These are phyloP conservation scores for Pyrrhia umbra DNA, from an alignment of 2,888 invertebrate species.

Conservation along the genomic window DNA sequence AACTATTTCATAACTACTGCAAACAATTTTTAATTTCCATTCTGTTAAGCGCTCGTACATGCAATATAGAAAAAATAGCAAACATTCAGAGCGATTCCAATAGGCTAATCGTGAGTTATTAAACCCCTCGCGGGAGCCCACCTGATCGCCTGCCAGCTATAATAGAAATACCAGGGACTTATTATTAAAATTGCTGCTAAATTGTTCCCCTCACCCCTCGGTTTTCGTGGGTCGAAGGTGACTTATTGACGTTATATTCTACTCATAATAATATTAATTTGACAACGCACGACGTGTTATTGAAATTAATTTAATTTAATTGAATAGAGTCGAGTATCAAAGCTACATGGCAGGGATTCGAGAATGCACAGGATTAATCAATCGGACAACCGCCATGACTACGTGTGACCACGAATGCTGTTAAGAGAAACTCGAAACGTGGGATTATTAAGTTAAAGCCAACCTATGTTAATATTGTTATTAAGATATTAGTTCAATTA, in stretches of 20 bases:
- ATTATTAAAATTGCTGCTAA: conserved; percentile 91
- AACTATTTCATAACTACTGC: conserved; percentile 65
- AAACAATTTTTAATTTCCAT: conserved; percentile 83
- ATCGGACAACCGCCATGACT: conserved; percentile 27
- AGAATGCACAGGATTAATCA: conserved; percentile 55
- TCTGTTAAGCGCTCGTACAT: conserved; percentile 76
- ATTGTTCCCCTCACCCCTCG: conserved; percentile 88
- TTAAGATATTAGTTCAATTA: conserved; percentile 4
- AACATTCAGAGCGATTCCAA: conserved; percentile 90
- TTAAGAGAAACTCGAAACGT: conserved; percentile 15
- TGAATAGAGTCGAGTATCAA: conserved; percentile 32
- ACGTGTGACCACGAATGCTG: conserved; percentile 37
- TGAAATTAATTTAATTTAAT: conserved; percentile 59
- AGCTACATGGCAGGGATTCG: conserved; percentile 20
- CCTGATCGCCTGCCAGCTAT: conserved; percentile 89
- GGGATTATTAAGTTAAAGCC: conserved; percentile 22
- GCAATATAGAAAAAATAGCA: conserved; percentile 89
- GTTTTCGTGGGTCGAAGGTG: conserved; percentile 82
- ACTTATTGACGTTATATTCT: conserved; percentile 73
- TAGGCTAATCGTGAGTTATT: conserved; percentile 90
- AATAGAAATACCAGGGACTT: conserved; percentile 90
- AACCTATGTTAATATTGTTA: not conserved
- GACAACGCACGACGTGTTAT: conserved; percentile 54
- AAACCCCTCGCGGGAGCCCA: conserved; percentile 86
- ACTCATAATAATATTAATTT: conserved; percentile 74